Evolutionary conservation across 1,140 invertebrate genomes (phyloP).

Genomic region (Samia ricini): DNA sequence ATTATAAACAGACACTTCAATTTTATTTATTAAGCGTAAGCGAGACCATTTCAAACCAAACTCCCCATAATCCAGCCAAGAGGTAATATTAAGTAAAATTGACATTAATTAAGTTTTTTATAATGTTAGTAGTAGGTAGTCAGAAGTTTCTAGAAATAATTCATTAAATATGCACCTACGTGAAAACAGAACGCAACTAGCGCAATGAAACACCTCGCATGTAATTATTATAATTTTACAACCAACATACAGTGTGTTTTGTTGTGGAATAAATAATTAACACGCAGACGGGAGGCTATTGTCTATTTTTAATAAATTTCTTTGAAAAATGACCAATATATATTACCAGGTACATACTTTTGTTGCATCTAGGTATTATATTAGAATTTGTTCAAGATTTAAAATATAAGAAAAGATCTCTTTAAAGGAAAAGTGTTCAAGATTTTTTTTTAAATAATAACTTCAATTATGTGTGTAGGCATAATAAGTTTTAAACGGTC

Average conservation of each 20-base stretch:
- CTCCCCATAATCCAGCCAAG: background rate
- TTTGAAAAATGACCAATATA: too few species aligned
- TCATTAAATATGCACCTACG: conserved; percentile 36
- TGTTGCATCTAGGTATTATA: too few species aligned
- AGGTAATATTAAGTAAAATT: conserved; percentile 72
- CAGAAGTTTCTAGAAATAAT: conserved; percentile 70
- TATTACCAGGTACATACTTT: too few species aligned
- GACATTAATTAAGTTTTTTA: conserved; percentile 60
- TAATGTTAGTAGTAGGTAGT: conserved; percentile 63
- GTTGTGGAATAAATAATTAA: conserved; percentile 2
- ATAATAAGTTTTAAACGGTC: background rate
- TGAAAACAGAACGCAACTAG: conserved; percentile 22
- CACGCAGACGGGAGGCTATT: background rate
- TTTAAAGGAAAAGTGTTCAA: too few species aligned
- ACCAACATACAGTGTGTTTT: conserved; percentile 30
- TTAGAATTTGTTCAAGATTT: too few species aligned
- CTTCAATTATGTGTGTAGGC: background rate
- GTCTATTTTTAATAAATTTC: background rate
- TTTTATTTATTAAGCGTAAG: too few species aligned
- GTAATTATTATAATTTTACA: conserved; percentile 47
- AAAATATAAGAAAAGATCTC: too few species aligned
- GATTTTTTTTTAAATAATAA: too few species aligned
- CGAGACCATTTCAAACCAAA: background rate
- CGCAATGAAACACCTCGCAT: conserved; percentile 32
- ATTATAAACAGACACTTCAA: too few species aligned